Evolutionary conservation across 1,140 invertebrate genomes (phyloP).

Genomic region (Ctenoplectra terminalis): DNA sequence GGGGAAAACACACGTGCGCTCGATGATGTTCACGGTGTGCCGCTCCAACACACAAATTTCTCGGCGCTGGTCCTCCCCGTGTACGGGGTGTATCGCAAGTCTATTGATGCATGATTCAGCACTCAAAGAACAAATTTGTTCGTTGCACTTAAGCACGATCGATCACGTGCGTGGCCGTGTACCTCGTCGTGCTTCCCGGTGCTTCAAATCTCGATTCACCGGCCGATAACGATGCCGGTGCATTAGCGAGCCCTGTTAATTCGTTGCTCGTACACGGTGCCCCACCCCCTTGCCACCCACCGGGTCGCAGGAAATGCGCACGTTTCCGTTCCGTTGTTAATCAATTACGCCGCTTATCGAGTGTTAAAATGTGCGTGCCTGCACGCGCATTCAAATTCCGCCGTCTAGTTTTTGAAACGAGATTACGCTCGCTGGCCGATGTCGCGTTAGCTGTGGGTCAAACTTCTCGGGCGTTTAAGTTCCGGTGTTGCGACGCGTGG

Average conservation of each 20-base stretch:
- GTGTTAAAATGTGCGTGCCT: slow-evolving; percentile 1
- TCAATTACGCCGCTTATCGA: slow-evolving; percentile 46
- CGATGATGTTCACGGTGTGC: slow-evolving; percentile 36
- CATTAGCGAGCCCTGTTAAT: slow-evolving; percentile 48
- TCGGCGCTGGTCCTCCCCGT: too few species aligned
- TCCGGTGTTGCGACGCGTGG: neutral
- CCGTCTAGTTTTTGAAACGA: neutral
- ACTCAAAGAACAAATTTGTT: slow-evolving; percentile 46
- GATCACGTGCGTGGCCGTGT: slow-evolving; percentile 13
- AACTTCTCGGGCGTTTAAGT: neutral
- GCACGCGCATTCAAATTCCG: neutral
- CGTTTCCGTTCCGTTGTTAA: slow-evolving; percentile 50
- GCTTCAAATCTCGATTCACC: slow-evolving; percentile 48
- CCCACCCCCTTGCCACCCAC: neutral
- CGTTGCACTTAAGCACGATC: slow-evolving; percentile 44
- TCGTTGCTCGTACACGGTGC: slow-evolving; percentile 36
- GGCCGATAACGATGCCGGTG: slow-evolving; percentile 40
- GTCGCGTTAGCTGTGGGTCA: neutral
- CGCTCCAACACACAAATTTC: slow-evolving; percentile 39
- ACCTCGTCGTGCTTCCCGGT: slow-evolving; percentile 10
- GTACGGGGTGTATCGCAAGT: slow-evolving; percentile 10
- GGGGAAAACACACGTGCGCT: slow-evolving; percentile 48
- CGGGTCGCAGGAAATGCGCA: slow-evolving; percentile 30
- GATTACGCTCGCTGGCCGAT: neutral
- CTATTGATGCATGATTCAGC: slow-evolving; percentile 50